Evolutionary conservation across 2,113 vertebrate genomes (phyloP).

Genomic region (Sinocyclocheilus grahami): DNA sequence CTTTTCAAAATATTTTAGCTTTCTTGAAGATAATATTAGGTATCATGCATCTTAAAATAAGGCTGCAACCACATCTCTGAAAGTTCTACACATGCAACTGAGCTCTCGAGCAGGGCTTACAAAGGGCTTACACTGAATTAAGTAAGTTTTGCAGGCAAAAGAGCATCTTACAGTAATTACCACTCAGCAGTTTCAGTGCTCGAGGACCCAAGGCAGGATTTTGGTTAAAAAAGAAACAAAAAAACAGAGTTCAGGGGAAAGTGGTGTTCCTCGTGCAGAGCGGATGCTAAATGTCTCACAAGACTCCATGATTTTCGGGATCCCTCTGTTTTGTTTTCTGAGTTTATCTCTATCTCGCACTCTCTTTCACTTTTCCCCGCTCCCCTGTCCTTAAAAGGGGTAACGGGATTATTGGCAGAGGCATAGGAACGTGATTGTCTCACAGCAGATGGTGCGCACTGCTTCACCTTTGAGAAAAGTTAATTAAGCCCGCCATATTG

Average conservation of each 20-base stretch:
- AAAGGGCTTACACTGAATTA: slow-evolving; percentile 78
- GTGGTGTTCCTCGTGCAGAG: slow-evolving; percentile 17
- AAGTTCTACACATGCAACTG: background rate
- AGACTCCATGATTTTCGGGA: slow-evolving; percentile 77
- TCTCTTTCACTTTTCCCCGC: slow-evolving; percentile 40
- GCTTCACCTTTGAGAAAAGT: slow-evolving; percentile 99
- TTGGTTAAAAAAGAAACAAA: background rate
- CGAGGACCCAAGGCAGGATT: slow-evolving; percentile 18
- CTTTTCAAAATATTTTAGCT: slow-evolving; percentile 70
- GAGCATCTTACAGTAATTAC: slow-evolving; percentile 67
- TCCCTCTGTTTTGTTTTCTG: slow-evolving; percentile 80
- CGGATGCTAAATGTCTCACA: slow-evolving; percentile 57
- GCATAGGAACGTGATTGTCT: slow-evolving; percentile 98
- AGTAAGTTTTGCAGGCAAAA: slow-evolving; percentile 70
- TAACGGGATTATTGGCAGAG: slow-evolving; percentile 96
- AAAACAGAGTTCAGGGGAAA: background rate
- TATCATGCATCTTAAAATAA: background rate
- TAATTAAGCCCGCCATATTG: slow-evolving; percentile 99
- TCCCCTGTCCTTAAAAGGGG: slow-evolving; percentile 65
- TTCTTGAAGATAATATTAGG: background rate
- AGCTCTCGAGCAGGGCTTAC: slow-evolving; percentile 76
- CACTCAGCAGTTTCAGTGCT: slow-evolving; percentile 28
- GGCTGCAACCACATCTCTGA: background rate
- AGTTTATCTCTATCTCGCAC: slow-evolving; percentile 74
- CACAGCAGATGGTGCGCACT: slow-evolving; percentile 99